These are phyloP conservation scores for Delphinapterus leucas DNA, from an alignment of 2,113 vertebrate species.

Conservation along the genomic window DNA sequence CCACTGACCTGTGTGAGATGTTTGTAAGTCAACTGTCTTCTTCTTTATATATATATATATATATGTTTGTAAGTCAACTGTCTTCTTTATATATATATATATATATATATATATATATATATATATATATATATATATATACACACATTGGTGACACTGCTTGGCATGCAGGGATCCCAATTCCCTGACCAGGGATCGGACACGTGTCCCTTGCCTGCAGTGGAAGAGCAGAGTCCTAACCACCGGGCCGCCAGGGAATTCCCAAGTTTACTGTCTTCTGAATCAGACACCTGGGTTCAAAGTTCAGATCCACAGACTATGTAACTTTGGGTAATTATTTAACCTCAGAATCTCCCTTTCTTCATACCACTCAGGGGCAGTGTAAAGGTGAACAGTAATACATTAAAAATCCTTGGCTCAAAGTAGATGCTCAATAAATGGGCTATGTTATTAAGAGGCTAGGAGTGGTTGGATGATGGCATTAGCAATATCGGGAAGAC, in stretches of 20 bases:
- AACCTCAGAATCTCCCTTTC: background rate
- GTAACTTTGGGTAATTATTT: background rate
- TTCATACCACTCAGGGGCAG: background rate
- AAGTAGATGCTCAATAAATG: background rate
- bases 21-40: background rate
- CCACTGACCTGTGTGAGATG: background rate
- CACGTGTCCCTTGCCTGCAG: background rate
- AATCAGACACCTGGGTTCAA: background rate
- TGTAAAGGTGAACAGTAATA: background rate
- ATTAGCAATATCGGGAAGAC: background rate
- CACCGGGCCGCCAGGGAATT: background rate
- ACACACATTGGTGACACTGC: background rate
- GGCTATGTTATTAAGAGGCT: background rate
- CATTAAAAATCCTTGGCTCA: background rate
- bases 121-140: background rate
- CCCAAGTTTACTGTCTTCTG: background rate
- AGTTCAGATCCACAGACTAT: background rate
- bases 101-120: background rate
- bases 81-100: too few species aligned
- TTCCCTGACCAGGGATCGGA: background rate
- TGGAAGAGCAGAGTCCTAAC: background rate
- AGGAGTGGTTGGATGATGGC: background rate
- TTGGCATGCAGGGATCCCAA: background rate
- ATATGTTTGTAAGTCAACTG: too few species aligned
- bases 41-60: background rate